Conservation (phyloP, 2,113 vertebrate species). For the Cebus imitator region DNA sequence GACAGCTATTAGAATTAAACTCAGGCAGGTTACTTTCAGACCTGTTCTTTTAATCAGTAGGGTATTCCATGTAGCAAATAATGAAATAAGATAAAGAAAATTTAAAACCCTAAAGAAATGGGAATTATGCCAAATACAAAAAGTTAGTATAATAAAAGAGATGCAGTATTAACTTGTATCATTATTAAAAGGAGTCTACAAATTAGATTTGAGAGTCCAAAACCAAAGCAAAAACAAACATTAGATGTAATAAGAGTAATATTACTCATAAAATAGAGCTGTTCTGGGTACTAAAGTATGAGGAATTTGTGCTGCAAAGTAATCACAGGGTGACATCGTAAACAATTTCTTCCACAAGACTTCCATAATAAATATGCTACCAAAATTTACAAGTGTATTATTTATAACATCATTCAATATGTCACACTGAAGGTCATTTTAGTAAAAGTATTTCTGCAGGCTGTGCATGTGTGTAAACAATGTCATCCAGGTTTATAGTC, state of each 20-base stretch:
- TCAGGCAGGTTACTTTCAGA: not conserved
- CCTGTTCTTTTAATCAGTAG: not conserved
- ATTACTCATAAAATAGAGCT: not conserved
- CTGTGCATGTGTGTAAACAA: not conserved
- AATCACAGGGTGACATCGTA: not conserved
- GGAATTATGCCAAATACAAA: not conserved
- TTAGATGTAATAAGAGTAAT: not conserved
- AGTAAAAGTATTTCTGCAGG: not conserved
- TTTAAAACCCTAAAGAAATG: not conserved
- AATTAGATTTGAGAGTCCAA: not conserved
- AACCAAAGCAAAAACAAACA: not conserved
- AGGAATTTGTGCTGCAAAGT: not conserved
- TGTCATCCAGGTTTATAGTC: not conserved
- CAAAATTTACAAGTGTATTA: not conserved
- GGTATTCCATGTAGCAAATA: not conserved
- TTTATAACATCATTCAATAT: not conserved
- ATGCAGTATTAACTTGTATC: not conserved
- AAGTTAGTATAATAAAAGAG: not conserved
- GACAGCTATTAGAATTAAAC: not conserved
- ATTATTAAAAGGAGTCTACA: not conserved
- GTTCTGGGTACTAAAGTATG: not conserved
- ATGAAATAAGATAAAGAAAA: not conserved
- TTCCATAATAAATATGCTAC: not conserved
- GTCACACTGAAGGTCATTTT: not conserved
- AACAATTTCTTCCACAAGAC: not conserved